Base-by-base conservation (phyloP, 2,888 invertebrate species). In the Chaetogeoica ovagalla region DNA sequence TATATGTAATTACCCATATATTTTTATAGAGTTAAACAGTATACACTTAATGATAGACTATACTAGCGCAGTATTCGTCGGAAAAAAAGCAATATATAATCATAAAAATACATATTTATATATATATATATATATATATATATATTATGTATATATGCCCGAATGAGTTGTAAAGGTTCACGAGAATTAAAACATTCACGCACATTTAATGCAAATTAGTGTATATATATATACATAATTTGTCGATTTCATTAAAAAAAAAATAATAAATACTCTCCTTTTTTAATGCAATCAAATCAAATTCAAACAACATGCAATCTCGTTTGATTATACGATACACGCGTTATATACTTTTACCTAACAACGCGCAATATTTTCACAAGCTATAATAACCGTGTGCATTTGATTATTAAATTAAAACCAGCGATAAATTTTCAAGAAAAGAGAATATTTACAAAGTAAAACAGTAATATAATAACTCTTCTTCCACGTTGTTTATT, bases 191-290 rank as follows among this genome's bases (percentile, higher is more conserved):
- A 59, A 68, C 23, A 57, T 75, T 71, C 79, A 79, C 79, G 79
- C 79, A 71, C 70, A 79, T 79, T 55, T 71, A 1, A 79, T 79
- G 79, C 71, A 79, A 79, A 79, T 79, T 57, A 69, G 69, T 39
- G 17, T 63, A 62, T 30, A 43, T 6, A 48, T 15, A 11, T 19
- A 48, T 15, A 11, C 13, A 52, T 39, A 57, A 68, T 59, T 23
- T 68, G 48, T 68, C n/a, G n/a, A 76, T 66, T 68, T 59, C 6
- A 13, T 55, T 39, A 37, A 37, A 63, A 63, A 13, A 48, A 48
- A 48, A 48, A 48, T 13, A 48, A 48, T 13, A 48, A 48, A 21
- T 21, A 43, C 39, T 19, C 55, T 11, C 21, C 11, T 65, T 57
- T 39, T 65, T 57, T 19, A 55, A 75, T 59, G 8, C 2, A 48